These are phyloP conservation scores for Megalops cyprinoides DNA, from an alignment of 2,797 vertebrate species.

Conservation along the genomic window DNA sequence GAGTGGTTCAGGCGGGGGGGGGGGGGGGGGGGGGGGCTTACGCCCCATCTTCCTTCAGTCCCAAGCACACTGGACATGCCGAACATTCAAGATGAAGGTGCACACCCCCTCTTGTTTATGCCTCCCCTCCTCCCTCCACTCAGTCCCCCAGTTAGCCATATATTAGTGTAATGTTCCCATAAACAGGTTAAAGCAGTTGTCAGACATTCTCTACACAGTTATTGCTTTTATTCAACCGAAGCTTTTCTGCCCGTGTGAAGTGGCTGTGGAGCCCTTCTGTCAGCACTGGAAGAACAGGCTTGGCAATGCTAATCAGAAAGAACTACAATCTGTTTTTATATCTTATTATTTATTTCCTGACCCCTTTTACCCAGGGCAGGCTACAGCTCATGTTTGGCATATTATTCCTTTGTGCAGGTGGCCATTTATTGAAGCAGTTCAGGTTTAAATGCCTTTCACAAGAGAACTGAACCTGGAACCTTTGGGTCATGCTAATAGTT, in stretches of 20 bases:
- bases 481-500: too few species aligned
- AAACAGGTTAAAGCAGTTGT: constrained; percentile 85
- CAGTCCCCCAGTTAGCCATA: constrained; percentile 73
- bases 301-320: neutral
- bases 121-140: constrained; percentile 17
- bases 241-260: constrained; percentile 75
- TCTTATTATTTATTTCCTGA: constrained; percentile 32
- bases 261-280: constrained; percentile 35
- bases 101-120: constrained; percentile 8
- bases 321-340: constrained; percentile 48
- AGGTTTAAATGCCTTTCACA: too few species aligned
- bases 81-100: neutral
- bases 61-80: too few species aligned
- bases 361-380: neutral
- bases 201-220: constrained; percentile 86
- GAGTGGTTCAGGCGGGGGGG: neutral
- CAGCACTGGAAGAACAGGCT: neutral
- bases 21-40: neutral
- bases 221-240: constrained; percentile 83
- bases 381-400: neutral
- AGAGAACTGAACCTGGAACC: too few species aligned
- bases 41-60: too few species aligned
- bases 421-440: too few species aligned
- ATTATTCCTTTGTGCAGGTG: too few species aligned
- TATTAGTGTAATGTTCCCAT: constrained; percentile 82